These are phyloP conservation scores for Anser cygnoides DNA, from an alignment of 2,113 vertebrate genomes.

Conservation along the genomic window DNA sequence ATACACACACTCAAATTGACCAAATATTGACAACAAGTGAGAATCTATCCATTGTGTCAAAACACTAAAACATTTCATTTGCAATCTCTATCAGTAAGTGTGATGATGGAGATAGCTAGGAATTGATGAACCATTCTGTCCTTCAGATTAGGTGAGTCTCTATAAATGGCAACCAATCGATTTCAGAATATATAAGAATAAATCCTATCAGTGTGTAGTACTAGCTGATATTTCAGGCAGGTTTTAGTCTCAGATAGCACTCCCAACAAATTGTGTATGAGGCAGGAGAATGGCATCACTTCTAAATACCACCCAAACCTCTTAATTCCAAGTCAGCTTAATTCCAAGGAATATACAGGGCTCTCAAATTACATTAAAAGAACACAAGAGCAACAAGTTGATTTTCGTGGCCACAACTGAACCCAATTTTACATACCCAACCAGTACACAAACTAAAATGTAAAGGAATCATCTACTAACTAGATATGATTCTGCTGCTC, in stretches of 20 bases:
- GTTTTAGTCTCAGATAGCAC: neutral
- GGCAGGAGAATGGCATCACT: neutral
- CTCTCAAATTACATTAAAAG: neutral
- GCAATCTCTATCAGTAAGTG: neutral
- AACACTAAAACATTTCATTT: neutral
- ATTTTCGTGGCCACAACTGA: neutral
- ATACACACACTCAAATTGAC: neutral
- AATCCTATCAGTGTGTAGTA: neutral
- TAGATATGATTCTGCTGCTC: neutral
- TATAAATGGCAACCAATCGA: neutral
- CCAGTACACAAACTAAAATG: neutral
- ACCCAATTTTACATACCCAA: neutral
- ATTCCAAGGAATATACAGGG: accelerated
- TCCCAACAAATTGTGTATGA: neutral
- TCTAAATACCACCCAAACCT: neutral
- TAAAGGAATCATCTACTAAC: neutral
- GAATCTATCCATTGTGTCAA: neutral
- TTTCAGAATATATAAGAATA: slow-evolving; percentile 16
- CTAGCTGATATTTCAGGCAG: neutral
- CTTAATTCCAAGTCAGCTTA: neutral
- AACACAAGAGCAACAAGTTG: neutral
- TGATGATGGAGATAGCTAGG: neutral
- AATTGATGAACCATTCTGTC: slow-evolving; percentile 18
- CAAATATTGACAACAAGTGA: neutral
- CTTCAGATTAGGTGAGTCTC: slow-evolving; percentile 15